Percentiles rank a stretch among this genome's conserved stretches.
Conservation (phyloP, 2,797 vertebrate genomes). For the Centroberyx gerrardi region DNA sequence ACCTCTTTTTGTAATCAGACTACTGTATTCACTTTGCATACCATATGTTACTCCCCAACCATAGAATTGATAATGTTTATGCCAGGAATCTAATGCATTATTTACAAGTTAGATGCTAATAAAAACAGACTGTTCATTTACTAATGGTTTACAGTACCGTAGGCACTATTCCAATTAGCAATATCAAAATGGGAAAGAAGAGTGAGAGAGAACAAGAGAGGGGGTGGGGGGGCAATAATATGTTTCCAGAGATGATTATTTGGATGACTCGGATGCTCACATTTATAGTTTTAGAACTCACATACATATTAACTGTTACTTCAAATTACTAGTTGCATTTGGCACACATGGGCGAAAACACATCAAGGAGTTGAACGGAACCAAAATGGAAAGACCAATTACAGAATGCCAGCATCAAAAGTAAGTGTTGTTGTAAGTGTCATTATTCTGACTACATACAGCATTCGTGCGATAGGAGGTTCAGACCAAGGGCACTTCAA, state of each 20-base stretch:
- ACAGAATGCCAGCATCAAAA: not conserved
- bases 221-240: constrained; percentile 25
- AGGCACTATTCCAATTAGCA: constrained; percentile 94
- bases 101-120: constrained; percentile 98
- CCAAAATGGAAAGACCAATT: not conserved
- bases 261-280: constrained; percentile 41
- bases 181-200: constrained; percentile 89
- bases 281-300: constrained; percentile 50
- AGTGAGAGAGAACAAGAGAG: constrained; percentile 56
- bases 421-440: constrained; percentile 9
- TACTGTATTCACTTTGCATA: constrained; percentile 42
- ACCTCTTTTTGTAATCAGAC: constrained; percentile 69
- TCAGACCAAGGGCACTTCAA: constrained; percentile 35
- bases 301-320: constrained; percentile 50
- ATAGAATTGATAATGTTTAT: constrained; percentile 88
- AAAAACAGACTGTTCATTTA: constrained; percentile 98
- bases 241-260: constrained; percentile 70
- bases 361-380: not conserved
- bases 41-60: constrained; percentile 69
- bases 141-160: constrained; percentile 95
- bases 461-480: not conserved
- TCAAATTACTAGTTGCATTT: constrained; percentile 40
- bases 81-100: constrained; percentile 96
- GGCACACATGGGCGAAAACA: constrained; percentile 32
- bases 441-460: constrained; percentile 26